A percentile compares a stretch with the other conserved stretches of the same genome.
These are phyloP conservation scores for Rhabdornis inornatus DNA, from an alignment of 2,113 vertebrate species.

Conservation along the genomic window DNA sequence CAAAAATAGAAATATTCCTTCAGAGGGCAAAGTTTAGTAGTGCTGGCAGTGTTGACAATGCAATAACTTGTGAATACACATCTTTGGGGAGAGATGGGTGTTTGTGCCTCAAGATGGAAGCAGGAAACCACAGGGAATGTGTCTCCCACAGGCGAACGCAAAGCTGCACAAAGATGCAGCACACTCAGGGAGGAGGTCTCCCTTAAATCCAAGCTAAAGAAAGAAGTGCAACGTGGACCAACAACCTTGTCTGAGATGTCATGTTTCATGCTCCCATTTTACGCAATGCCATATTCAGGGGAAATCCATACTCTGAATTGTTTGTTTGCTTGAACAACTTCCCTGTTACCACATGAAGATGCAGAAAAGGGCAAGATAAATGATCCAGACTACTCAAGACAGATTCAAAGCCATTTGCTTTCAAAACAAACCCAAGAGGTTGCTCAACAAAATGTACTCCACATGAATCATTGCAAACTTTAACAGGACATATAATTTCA, in stretches of 20 bases:
- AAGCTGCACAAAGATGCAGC: background rate
- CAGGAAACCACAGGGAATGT: background rate
- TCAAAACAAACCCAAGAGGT: constrained; percentile 21
- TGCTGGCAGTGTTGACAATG: background rate
- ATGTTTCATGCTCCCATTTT: background rate
- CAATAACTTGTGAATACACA: background rate
- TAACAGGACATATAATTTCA: background rate
- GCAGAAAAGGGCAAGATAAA: constrained; percentile 9
- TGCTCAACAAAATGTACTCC: constrained; percentile 20
- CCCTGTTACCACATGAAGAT: background rate
- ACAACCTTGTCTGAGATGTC: background rate
- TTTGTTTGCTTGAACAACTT: background rate
- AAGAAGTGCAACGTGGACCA: background rate
- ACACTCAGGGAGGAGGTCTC: background rate
- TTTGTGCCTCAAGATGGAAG: background rate
- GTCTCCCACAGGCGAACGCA: background rate
- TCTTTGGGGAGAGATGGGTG: background rate
- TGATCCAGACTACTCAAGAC: background rate
- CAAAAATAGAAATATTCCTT: background rate
- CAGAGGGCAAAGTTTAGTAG: background rate
- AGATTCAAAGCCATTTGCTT: constrained; percentile 15
- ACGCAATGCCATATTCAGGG: background rate
- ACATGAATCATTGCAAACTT: constrained; percentile 16
- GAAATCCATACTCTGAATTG: background rate
- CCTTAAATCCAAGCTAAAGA: background rate